Evolutionary conservation across 2,888 invertebrate genomes (phyloP), one percentile per base, ranked within the genome.

Genomic region (Hypselothyrea guttata): DNA sequence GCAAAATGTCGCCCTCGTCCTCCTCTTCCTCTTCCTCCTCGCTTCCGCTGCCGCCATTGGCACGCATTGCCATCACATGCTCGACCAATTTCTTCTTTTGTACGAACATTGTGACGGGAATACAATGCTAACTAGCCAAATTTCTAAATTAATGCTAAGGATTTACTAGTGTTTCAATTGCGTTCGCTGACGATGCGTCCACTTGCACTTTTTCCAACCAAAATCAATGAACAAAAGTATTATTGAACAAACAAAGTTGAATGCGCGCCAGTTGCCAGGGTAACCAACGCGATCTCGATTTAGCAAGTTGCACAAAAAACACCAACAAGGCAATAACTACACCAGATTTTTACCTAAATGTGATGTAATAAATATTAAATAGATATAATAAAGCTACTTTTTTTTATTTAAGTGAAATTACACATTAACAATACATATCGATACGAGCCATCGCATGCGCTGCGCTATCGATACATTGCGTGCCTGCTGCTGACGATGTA

Each of bases 11-110:
- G 46, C 88, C 89, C 66, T 87, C 88, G 89, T 92, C 92, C 86
- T 92, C 92, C 74, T 92, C 92, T 61, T 92, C 92, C 57, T 92
- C 92, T 40, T 92, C 92, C 44, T 92, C 92, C 18, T 92, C 92
- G 48, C 92, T 92, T 63, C 91, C 92, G 42, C 92, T 91, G n/a
- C 91, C 92, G 9, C 64, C 85, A 34, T 73, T 34, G 15, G 55
- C 84, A 7, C 76, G 85, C 62, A 74, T 84, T 37, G 91, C 91
- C 63, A 90, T 90, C 38, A 91, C 88, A 81, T 88, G 83, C 49
- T 88, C 84, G 22, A 87, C 87, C 46, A 88, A 79, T 69, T 88
- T 85, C 52, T 75, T 90, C 49, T 92, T 92, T 78, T 91, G 91
- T 57, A 93, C 92, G 85, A 93, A 93, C 93, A 93, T 93, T 45